phyloP scores from a whole-genome alignment of 2,888 invertebrate species.

The Strigamia transsilvanica region DNA sequence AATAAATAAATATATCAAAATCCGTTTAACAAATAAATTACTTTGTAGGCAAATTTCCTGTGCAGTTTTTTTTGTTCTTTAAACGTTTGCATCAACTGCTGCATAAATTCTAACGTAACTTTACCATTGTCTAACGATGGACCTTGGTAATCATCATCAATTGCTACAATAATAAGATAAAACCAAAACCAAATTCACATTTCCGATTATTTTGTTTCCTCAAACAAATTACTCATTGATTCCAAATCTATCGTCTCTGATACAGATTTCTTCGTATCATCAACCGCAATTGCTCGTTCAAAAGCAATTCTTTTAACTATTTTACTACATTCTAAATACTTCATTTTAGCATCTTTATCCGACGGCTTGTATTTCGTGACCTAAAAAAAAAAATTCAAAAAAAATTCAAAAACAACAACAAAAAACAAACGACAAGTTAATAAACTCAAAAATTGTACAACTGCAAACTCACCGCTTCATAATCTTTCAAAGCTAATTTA shows the following conservation, averaged over 20 bases:
- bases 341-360: slow-evolving; percentile 92
- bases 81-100: slow-evolving; percentile 86
- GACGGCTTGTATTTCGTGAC: slow-evolving; percentile 90
- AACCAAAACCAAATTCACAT: neutral
- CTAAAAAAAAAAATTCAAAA: slow-evolving; percentile 67
- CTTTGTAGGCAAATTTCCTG: slow-evolving; percentile 96
- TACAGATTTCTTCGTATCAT: slow-evolving; percentile 84
- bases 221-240: slow-evolving; percentile 75
- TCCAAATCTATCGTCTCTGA: slow-evolving; percentile 90
- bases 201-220: neutral
- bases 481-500: slow-evolving; percentile 94
- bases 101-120: slow-evolving; percentile 89
- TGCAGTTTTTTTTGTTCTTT: slow-evolving; percentile 92
- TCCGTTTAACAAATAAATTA: slow-evolving; percentile 61
- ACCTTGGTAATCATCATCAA: slow-evolving; percentile 94
- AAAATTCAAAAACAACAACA: too few species aligned
- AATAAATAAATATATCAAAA: neutral
- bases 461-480: slow-evolving; percentile 84
- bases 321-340: slow-evolving; percentile 93
- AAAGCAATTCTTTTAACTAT: slow-evolving; percentile 94
- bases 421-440: neutral
- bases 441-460: neutral
- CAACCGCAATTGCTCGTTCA: slow-evolving; percentile 94
- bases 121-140: slow-evolving; percentile 85
- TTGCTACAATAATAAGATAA: slow-evolving; percentile 70